Evolutionary conservation across 2,797 vertebrate genomes (phyloP), one percentile per base, ranked within the genome.

Genomic region (Coreius guichenoti): DNA sequence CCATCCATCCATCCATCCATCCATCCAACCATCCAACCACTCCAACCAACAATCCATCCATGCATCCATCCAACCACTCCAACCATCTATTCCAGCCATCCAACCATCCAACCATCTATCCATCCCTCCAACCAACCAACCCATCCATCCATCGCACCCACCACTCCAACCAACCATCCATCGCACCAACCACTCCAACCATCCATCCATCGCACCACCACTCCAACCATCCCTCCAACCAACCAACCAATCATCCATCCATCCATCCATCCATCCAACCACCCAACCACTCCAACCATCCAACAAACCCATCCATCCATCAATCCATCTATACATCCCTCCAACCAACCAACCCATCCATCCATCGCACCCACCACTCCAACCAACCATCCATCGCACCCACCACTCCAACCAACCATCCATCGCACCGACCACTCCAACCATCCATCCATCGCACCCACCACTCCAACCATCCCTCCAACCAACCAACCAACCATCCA

Each of bases 281-380:
- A 65, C 11, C 4, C 11, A n/a, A 26, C 12, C 8, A 21, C 23
- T 63, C 61, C 56, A 61, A 7, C 11, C 56, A 61, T 61, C 21
- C 56, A 61, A 26, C 65, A 31, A 68, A 8, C n/a, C 31, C 67
- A 68, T 17, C 5, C 26, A 31, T 12, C 1, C 58, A 61, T 67
- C 13, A 4, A 67, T 31, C 61, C 31, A 68, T 65, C n/a, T n/a
- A n/a, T n/a, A n/a, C n/a, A n/a, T n/a, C n/a, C n/a, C 33, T 33
- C 33, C 33, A 21, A 0, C 1, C 9, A 23, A 54, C 7, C 7
- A 26, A 0, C 1, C 23, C 19, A 5, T 6, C 13, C 12, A n/a
- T 0, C 3, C 58, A 26, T 4, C 26, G 3, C 23, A 63, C 8
- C 11, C 8, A n/a, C 11, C 19, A 19, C 5, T 61, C 58, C 54